Conservation (phyloP, 2,113 vertebrate species). For the Atlantisia rogersi region DNA sequence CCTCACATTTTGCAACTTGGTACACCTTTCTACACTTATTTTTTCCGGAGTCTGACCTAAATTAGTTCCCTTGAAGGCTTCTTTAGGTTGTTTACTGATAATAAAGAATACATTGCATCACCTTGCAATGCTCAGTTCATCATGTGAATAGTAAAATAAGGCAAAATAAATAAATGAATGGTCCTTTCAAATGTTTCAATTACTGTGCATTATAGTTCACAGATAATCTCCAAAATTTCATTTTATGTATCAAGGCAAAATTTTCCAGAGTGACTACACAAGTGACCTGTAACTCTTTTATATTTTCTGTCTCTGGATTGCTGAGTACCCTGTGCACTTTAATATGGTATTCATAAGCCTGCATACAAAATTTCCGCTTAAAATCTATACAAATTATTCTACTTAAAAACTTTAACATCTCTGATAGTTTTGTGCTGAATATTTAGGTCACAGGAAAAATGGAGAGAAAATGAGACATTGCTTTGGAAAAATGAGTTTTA, state of each 20-base stretch:
- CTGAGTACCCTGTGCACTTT: background rate
- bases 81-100: background rate
- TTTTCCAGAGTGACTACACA: background rate
- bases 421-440: background rate
- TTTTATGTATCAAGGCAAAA: background rate
- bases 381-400: background rate
- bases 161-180: background rate
- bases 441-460: background rate
- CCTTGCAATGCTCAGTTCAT: background rate
- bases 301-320: background rate
- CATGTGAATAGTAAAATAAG: background rate
- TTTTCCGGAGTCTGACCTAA: background rate
- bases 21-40: background rate
- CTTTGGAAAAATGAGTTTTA: background rate
- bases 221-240: background rate
- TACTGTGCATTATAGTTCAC: background rate
- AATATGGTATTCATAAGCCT: background rate
- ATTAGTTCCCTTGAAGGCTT: background rate
- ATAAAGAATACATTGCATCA: background rate
- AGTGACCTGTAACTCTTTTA: background rate
- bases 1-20: background rate
- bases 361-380: background rate
- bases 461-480: background rate
- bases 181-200: background rate
- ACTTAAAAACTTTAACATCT: background rate